Percentiles rank a stretch among this genome's conserved stretches.
Conservation (phyloP, 2,888 invertebrate species). For the Strigamia maritima region DNA sequence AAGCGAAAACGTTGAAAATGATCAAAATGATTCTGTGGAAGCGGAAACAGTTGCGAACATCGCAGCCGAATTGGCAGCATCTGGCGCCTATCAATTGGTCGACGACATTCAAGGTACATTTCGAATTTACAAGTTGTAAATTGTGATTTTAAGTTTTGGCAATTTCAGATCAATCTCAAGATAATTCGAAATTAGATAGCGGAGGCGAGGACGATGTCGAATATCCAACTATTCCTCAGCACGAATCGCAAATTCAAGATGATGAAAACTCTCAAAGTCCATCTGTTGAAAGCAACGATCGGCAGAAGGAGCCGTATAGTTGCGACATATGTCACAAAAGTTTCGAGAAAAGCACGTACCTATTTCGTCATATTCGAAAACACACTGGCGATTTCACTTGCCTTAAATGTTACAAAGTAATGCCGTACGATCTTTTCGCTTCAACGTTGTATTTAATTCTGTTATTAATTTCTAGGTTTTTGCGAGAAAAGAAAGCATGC, state of each 20-base stretch:
- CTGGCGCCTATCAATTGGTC: neutral
- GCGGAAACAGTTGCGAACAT: neutral
- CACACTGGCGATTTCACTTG: conserved; percentile 59
- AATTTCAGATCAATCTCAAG: no score
- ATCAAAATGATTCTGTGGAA: neutral
- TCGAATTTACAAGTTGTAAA: neutral
- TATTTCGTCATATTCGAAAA: conserved; percentile 57
- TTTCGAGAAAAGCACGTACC: conserved; percentile 52
- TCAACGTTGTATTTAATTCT: neutral
- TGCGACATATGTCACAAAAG: conserved; percentile 53
- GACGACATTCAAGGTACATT: neutral
- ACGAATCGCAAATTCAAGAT: neutral
- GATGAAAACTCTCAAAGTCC: neutral
- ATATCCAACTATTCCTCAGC: neutral
- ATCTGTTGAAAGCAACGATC: neutral
- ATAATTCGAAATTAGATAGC: neutral
- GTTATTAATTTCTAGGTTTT: conserved; percentile 49
- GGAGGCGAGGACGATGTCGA: neutral
- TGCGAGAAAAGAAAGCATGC: conserved; percentile 54
- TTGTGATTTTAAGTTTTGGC: no score
- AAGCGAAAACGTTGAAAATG: neutral
- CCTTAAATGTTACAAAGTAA: conserved; percentile 51
- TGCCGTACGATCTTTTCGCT: no score
- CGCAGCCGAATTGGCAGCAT: neutral
- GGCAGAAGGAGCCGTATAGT: conserved; percentile 39